Base-by-base conservation (phyloP, 1,140 invertebrate genomes). In the Chrysoperla carnea region DNA sequence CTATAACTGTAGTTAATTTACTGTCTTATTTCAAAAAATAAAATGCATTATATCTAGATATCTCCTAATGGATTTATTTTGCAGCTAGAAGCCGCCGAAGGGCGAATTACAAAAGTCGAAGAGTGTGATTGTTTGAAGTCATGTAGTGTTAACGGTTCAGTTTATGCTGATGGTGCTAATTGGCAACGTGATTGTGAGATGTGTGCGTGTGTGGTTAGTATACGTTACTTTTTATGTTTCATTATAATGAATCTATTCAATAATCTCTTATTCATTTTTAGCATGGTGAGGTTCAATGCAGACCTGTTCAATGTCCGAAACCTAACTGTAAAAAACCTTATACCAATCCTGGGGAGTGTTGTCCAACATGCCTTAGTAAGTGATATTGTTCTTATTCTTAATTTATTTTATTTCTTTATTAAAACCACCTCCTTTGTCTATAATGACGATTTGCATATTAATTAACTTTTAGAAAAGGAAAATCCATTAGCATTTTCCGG, bases 91-190 rank as follows among this genome's bases (percentile, higher is more conserved):
- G 72, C 70, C 55, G 74, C 81, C 48, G 84, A 89, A 61, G 70
- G 72, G 51, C 72, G 80, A 46, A 72, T 90, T 60, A 67, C 69
- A 53, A 70, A 72, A 52, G 68, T 90, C 50, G 84, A 90, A 63
- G 75, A 84, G 56, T 93, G 87, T 65, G 84, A 91, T 62, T 91
- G 87, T 65, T 77, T 81, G 61, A 85, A 85, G 61, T 84, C 81
- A 35, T 93, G 87, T 66, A 68, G 69, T 50, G 70, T 77, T 39
- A 89, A 90, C 60, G 82, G 78, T 28, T 78, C 79, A 9, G 69
- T 81, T 23, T 74, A 81, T 53, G 73, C 78, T 14, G 86, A 91
- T 58, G 86, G 86, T 37, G 76, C 78, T 29, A 78, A 73, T 6
- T 88, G 84, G 84, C 72, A 81, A 59, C 72, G 72, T 53, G 78